Conservation (phyloP, 2,113 vertebrate genomes). For the Gulo gulo region DNA sequence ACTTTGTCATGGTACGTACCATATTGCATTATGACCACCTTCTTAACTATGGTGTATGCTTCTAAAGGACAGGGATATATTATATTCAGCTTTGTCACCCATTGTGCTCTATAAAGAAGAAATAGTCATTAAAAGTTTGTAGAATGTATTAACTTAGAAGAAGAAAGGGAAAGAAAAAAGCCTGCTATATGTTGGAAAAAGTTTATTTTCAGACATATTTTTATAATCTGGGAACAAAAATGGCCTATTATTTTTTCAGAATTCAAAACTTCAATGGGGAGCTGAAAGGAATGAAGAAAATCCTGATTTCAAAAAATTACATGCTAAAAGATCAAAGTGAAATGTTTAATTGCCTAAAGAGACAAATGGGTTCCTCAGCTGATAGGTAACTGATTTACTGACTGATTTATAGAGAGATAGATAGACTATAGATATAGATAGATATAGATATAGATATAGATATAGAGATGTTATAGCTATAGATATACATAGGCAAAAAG, state of each 20-base stretch:
- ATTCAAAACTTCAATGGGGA: neutral
- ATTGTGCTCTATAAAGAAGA: neutral
- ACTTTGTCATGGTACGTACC: neutral
- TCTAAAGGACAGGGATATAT: neutral
- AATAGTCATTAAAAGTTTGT: neutral
- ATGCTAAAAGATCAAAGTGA: neutral
- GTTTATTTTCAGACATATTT: neutral
- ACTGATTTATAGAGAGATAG: neutral
- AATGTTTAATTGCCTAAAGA: neutral
- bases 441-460: too few relatives aligned
- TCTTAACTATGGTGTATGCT: neutral
- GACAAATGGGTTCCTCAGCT: neutral
- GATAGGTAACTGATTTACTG: neutral
- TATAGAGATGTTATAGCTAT: too few relatives aligned
- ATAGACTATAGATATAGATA: too few relatives aligned
- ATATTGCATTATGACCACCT: neutral
- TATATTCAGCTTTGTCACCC: neutral
- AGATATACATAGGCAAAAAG: too few relatives aligned
- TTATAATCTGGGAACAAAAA: neutral
- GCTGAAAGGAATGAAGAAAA: neutral
- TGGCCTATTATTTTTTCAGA: neutral
- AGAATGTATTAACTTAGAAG: neutral
- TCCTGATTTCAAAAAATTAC: neutral
- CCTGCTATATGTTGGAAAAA: neutral
- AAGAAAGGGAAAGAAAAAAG: neutral